These are phyloP conservation scores for Nerophis ophidion DNA, from an alignment of 2,113 vertebrate species.

Conservation along the genomic window DNA sequence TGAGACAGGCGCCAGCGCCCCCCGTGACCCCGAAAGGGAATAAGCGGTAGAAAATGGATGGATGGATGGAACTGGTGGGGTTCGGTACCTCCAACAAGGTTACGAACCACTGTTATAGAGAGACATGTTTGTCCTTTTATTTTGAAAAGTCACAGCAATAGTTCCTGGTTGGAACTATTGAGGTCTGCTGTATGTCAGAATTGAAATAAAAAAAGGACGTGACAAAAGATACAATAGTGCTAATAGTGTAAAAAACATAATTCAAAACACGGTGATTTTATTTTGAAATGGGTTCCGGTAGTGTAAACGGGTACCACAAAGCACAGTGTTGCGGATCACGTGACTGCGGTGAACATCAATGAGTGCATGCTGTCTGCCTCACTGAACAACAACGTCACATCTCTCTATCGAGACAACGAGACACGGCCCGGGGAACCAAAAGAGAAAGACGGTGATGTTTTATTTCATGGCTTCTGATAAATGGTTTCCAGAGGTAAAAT, in stretches of 20 bases:
- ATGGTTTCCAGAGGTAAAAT: background rate
- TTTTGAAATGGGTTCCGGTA: background rate
- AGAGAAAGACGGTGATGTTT: conserved; percentile 3
- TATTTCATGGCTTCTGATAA: background rate
- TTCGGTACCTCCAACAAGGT: too few relatives aligned
- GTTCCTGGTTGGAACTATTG: too few relatives aligned
- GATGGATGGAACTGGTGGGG: too few relatives aligned
- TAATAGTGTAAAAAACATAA: too few relatives aligned
- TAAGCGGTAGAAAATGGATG: too few relatives aligned
- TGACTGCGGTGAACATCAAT: conserved; percentile 6
- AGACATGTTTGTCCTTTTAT: too few relatives aligned
- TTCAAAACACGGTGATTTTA: too few relatives aligned
- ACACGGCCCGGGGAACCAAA: background rate
- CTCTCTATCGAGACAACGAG: background rate
- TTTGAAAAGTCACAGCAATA: too few relatives aligned
- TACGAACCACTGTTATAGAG: too few relatives aligned
- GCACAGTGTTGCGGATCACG: background rate
- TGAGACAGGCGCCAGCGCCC: too few relatives aligned
- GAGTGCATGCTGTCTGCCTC: background rate
- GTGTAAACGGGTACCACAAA: background rate
- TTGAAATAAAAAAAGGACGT: background rate
- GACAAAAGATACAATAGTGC: background rate
- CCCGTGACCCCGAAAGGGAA: too few relatives aligned
- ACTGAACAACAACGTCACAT: background rate
- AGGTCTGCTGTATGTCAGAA: too few relatives aligned